Evolutionary conservation across 1,140 invertebrate species (phyloP).

Genomic region (Venustaconcha ellipsiformis): DNA sequence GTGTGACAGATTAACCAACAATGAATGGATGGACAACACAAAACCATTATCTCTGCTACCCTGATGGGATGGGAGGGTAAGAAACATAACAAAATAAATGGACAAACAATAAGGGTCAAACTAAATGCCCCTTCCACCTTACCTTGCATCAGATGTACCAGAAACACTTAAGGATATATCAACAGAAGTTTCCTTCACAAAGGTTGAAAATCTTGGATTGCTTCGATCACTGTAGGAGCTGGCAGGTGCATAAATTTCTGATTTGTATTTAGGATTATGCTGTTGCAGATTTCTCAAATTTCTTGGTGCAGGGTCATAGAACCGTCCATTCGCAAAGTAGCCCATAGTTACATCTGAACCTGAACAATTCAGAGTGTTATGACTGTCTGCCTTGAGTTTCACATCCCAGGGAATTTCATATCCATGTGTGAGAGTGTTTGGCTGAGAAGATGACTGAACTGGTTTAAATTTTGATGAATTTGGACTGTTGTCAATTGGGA

Average conservation of each 20-base stretch:
- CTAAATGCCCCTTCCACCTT: background rate
- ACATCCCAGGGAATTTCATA: slow-evolving; percentile 31
- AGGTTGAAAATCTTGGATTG: slow-evolving; percentile 54
- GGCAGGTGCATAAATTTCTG: slow-evolving; percentile 58
- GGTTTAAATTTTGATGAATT: slow-evolving; percentile 19
- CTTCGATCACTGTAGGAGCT: slow-evolving; percentile 63
- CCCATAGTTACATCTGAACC: slow-evolving; percentile 39
- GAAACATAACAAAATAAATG: no score
- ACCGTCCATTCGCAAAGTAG: slow-evolving; percentile 59
- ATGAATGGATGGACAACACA: no score
- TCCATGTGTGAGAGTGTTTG: slow-evolving; percentile 21
- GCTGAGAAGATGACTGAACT: slow-evolving; percentile 23
- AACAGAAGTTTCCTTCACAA: background rate
- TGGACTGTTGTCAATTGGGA: slow-evolving; percentile 42
- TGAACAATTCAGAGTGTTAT: slow-evolving; percentile 25
- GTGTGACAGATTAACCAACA: no score
- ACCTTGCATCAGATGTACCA: background rate
- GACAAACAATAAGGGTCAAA: background rate
- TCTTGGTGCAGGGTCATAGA: slow-evolving; percentile 54
- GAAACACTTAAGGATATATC: background rate
- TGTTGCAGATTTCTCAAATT: slow-evolving; percentile 8
- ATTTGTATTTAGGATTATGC: slow-evolving; percentile 21
- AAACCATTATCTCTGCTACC: no score
- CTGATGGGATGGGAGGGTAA: no score
- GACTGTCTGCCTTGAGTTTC: slow-evolving; percentile 19